Evolutionary conservation across 2,797 vertebrate species (phyloP).

Genomic region (Orestias chungarensis): DNA sequence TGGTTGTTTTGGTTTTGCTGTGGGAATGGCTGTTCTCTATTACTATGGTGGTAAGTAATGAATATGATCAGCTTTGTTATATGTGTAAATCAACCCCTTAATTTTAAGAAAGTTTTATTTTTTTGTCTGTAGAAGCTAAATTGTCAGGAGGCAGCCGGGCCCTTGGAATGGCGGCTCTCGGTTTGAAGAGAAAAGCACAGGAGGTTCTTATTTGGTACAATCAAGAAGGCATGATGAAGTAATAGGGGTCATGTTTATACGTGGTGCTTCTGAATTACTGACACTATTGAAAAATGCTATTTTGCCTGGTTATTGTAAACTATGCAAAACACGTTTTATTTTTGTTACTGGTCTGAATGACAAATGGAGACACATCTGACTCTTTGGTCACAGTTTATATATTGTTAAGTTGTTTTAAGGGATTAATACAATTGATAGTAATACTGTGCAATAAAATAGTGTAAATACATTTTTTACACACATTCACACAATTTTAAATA

Average conservation of each 20-base stretch:
- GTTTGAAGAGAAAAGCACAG: conserved; percentile 75
- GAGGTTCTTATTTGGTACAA: conserved; percentile 84
- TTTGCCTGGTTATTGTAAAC: conserved; percentile 27
- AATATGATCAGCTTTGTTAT: background rate
- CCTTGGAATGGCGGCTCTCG: conserved; percentile 79
- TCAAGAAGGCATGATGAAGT: conserved; percentile 68
- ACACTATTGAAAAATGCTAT: conserved; percentile 39
- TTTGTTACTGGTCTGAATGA: conserved; percentile 19
- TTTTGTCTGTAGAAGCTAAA: conserved; percentile 70
- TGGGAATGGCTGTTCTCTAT: conserved; percentile 79
- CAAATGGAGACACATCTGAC: conserved; percentile 6
- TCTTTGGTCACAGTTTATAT: conserved; percentile 15
- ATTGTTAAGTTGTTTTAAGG: conserved; percentile 20
- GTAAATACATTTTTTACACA: background rate
- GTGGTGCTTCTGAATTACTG: conserved; percentile 11
- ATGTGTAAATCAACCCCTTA: background rate
- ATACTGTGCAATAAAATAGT: background rate
- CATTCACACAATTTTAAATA: background rate
- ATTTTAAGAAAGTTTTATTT: conserved; percentile 14
- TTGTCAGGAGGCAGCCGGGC: conserved; percentile 68
- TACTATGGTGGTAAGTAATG: conserved; percentile 76
- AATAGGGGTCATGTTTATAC: conserved; percentile 22
- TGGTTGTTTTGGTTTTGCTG: conserved; percentile 79
- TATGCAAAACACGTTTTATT: conserved; percentile 20
- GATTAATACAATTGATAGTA: background rate